Evolutionary conservation across 2,113 vertebrate species (phyloP).

Genomic region (Hypanus sabinus): DNA sequence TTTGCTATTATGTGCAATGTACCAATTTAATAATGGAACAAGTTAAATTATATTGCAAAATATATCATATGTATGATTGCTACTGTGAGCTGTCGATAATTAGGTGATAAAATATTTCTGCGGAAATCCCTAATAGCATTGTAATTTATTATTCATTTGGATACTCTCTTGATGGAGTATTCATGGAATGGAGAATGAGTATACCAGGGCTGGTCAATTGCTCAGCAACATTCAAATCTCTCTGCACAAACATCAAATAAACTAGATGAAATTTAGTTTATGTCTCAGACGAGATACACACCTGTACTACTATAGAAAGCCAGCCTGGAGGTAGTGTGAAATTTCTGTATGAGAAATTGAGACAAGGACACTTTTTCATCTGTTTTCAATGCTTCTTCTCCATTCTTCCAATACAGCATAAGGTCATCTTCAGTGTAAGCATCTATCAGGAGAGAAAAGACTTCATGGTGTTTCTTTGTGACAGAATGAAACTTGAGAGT

Average conservation of each 20-base stretch:
- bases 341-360: constrained; percentile 93
- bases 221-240: neutral
- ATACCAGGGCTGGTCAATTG: neutral
- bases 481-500: neutral
- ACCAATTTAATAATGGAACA: no score
- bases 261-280: neutral
- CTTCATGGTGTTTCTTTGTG: neutral
- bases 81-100: no score
- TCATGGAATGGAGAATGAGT: no score
- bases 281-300: constrained; percentile 45
- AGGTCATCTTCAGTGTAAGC: constrained; percentile 94
- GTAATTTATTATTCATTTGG: no score
- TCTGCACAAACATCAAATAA: neutral
- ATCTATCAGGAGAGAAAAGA: constrained; percentile 56
- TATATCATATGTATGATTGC: no score
- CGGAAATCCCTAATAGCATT: no score
- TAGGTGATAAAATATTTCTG: no score
- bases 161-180: no score
- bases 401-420: constrained; percentile 95
- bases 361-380: constrained; percentile 88
- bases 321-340: constrained; percentile 84
- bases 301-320: constrained; percentile 97
- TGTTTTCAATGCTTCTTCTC: constrained; percentile 83
- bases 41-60: no score
- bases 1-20: no score